Base-by-base conservation (phyloP, 2,888 invertebrate genomes). In the Epicampocera succincta region DNA sequence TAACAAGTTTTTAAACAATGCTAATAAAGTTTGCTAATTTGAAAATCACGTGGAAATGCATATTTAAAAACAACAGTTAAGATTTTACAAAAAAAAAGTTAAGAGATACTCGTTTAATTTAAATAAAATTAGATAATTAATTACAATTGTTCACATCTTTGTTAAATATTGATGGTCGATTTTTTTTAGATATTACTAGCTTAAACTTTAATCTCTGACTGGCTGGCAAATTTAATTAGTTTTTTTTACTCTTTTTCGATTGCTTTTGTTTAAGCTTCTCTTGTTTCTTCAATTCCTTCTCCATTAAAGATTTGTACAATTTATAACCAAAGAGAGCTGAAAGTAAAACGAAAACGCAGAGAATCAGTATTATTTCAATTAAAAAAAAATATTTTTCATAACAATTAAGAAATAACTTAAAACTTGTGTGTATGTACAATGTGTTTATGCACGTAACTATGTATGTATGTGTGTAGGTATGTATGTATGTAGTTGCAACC, bases 271-370 rank as follows among this genome's bases (percentile, higher is more conserved):
- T 95, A 88, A 93, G 94, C 91, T 97, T 97, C 87, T 96, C 96
- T 89, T 96, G 96, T 84, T 93, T 93, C 86, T 94, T 95, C 80
- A 92, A 91, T 86, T 96, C 94, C 87, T 96, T 95, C 29, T 96
- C 96, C 85, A 93, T 93, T 85, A 96, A 92, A 71, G 95, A 95
- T 90, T 94, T 94, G 92, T 96, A 95, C 68, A 97, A 92, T 90
- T 96, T 96, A 92, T 96, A 96, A 82, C 95, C 95, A 91, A 97
- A 96, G 92, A 97, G 96, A 80, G 94, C 97, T 97, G 93, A 9
- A 94, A 94, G 78, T 84, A 87, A 87, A 66, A 63, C 66, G 50
- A 87, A 84, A 86, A 84, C 5, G 4, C 6, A 46, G 25, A 74
- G 13, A 40, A 61, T 33, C 9, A 29, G 38, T 9, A 52, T 25